Percentiles rank a stretch among this genome's conserved stretches.
Conservation (phyloP, 2,888 invertebrate genomes). For the Melanargia galathea region DNA sequence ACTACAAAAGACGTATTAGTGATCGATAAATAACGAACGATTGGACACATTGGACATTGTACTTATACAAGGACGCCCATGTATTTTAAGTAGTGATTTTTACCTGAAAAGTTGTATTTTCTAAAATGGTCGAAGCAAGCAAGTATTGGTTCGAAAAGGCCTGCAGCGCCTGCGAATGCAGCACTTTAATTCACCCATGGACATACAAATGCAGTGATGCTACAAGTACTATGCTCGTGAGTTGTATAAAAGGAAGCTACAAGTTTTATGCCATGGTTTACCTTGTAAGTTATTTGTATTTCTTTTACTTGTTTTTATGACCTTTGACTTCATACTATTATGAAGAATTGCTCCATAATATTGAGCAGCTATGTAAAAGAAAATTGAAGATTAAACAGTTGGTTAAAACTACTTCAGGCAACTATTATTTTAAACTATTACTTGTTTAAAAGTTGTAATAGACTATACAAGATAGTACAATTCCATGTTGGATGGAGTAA, state of each 20-base stretch:
- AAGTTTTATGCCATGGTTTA: conserved; percentile 80
- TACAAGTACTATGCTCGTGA: conserved; percentile 65
- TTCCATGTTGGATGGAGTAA: no score
- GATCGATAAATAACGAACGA: neutral
- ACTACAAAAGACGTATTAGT: neutral
- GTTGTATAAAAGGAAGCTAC: conserved; percentile 74
- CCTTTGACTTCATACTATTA: neutral
- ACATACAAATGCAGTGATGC: conserved; percentile 70
- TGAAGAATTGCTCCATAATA: neutral
- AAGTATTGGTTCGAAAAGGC: conserved; percentile 75
- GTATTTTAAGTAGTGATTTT: neutral
- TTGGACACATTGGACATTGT: neutral
- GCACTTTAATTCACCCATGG: conserved; percentile 78
- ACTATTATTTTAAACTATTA: no score
- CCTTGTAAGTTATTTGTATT: conserved; percentile 72
- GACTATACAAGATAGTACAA: no score
- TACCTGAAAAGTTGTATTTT: neutral
- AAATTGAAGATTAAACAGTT: no score
- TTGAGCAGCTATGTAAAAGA: no score
- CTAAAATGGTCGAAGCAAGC: conserved; percentile 76
- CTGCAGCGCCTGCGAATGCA: conserved; percentile 60
- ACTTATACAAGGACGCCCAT: neutral
- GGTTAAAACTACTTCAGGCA: no score
- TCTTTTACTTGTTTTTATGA: neutral
- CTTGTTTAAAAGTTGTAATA: no score